Base-by-base conservation (phyloP, 1,140 invertebrate species). In the Drosophila murphyi region DNA sequence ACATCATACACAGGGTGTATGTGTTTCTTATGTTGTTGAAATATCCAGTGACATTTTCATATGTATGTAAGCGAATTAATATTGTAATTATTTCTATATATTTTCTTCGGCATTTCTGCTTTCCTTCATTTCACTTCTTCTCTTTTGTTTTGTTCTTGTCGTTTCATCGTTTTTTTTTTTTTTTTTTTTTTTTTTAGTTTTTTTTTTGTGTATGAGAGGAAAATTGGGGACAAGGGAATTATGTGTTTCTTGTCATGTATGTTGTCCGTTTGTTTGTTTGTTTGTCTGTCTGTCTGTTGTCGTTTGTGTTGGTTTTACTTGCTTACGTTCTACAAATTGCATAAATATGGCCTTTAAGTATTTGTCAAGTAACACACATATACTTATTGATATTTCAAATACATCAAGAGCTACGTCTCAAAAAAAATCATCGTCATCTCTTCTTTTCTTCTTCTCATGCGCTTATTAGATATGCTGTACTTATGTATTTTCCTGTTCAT, bases 321-420 rank as follows among this genome's bases (percentile, higher is more conserved):
- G 51, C 82, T 86, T 86, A 86, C 20, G 50, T 76, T 56, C 68
- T 86, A 87, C 54, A 61, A 87, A 87, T 82, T 82, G 82, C 85
- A 89, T 85, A 78, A 88, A 88, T 88, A 88, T 88, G 85, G 85
- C 85, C 85, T 88, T 83, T 88, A 82, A 76, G 69, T 86, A 80
- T 69, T 52, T 60, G 62, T 52, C 43, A 39, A 48, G 54, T 50
- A 43, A 65, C 39, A 55, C 48, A 63, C 43, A 55, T 31, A 64
- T 56, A 52, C 41, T 43, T 59, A 54, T 54, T 43, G 32, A 34
- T 60, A 51, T 56, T 12, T 60, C 48, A 51, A 70, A 73, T 81
- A 61, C 70, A 43, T 59, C 52, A 51, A 85, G 70, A 76, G 55
- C 68, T 59, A 70, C 37, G 55, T 28, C 29, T 29, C 51, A 56